Base-by-base conservation (phyloP, 2,888 invertebrate genomes). In the Herminia tarsipennalis region DNA sequence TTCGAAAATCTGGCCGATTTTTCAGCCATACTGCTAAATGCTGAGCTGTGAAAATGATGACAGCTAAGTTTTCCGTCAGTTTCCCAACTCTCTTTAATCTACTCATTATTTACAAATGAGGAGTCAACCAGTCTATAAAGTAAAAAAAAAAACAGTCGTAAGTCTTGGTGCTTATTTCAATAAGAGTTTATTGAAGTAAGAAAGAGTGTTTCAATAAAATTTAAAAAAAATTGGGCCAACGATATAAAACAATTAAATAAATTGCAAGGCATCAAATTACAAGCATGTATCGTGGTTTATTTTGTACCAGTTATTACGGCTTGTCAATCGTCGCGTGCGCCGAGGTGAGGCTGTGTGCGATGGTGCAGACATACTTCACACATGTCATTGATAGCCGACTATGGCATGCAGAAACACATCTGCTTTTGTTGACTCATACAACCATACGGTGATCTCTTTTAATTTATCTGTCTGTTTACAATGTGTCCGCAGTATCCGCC, bases 321-420 rank as follows among this genome's bases (percentile, higher is more conserved):
- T 40, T 66, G 47, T 47, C 57, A 46, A 55, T 38, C 42, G 46
- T 16, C 40, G 48, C 63, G 37, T 36, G 49, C 49, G 45, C 28
- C 32, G 30, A 34, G 21, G 39, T 54, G 34, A 52, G 37, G 28
- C 39, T 57, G 45, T 48, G 56, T 56, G 55, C 48, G 42, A 48
- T 56, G 27, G 42, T n/a, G 8, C 48, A 37, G 32, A 41, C 36
- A 58, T 54, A 54, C 38, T 46, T 46, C 28, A 46, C 53, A 47
- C 35, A 53, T 62, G 55, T 49, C 56, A 48, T 39, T 36, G 68
- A 61, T 66, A 67, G 56, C 56, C 50, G 6, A 17, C 38, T 56
- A 58, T 21, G 45, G 53, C 28, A 38, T 27, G 18, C 29, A 29
- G 29, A 5, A 28, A 32, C 13, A 60, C 64, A 66, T 63, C 66